Evolutionary conservation across 2,888 invertebrate species (phyloP).

Genomic region (Philereme transversata): DNA sequence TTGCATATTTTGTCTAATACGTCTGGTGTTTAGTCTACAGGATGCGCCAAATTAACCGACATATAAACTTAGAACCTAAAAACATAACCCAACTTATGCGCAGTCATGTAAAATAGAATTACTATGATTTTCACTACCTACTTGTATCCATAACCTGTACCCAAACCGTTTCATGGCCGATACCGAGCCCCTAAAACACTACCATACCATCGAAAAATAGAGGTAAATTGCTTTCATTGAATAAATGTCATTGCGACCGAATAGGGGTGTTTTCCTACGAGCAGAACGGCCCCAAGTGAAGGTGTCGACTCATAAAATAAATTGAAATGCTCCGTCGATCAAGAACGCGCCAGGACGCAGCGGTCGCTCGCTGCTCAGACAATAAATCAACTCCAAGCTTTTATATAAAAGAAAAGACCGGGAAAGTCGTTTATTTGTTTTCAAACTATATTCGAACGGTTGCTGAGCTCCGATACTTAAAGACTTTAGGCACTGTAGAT

Average conservation of each 20-base stretch:
- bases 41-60: too few species aligned
- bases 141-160: too few species aligned
- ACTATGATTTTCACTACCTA: too few species aligned
- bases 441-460: constrained; percentile 74
- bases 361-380: constrained; percentile 62
- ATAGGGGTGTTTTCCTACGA: constrained; percentile 54
- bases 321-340: constrained; percentile 79
- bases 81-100: too few species aligned
- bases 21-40: too few species aligned
- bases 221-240: constrained; percentile 47
- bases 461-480: constrained; percentile 50
- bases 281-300: constrained; percentile 53
- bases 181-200: constrained; percentile 12
- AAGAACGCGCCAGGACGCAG: constrained; percentile 69
- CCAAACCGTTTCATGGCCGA: constrained; percentile 6
- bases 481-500: too few species aligned
- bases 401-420: constrained; percentile 69
- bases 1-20: too few species aligned
- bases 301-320: constrained; percentile 78
- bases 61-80: too few species aligned
- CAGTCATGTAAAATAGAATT: too few species aligned
- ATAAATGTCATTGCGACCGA: constrained; percentile 50
- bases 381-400: constrained; percentile 80
- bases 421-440: constrained; percentile 80
- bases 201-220: constrained; percentile 25